Percentiles rank a stretch among this genome's conserved stretches.
These are phyloP conservation scores for Amphiduros pacificus DNA, from an alignment of 2,888 invertebrate species.

Conservation along the genomic window DNA sequence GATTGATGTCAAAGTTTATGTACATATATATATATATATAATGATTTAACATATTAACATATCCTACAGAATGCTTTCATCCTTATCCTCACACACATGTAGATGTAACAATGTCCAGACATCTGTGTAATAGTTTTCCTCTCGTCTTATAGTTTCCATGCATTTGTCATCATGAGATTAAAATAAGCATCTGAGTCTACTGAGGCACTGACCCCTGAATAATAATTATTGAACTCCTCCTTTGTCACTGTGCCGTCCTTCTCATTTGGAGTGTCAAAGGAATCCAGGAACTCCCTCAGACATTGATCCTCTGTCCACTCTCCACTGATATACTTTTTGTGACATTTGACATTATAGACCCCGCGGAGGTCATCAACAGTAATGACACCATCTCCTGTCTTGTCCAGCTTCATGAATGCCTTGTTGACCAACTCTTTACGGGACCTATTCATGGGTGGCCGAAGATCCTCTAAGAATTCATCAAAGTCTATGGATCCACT, in stretches of 20 bases:
- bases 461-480: conserved; percentile 75
- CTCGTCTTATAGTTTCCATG: conserved; percentile 71
- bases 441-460: conserved; percentile 82
- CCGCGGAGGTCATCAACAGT: conserved; percentile 58
- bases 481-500: conserved; percentile 84
- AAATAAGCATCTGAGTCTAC: conserved; percentile 94
- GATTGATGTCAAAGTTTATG: too few relatives aligned
- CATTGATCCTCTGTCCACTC: conserved; percentile 81
- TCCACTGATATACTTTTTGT: conserved; percentile 83
- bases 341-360: conserved; percentile 42
- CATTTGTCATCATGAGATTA: conserved; percentile 90
- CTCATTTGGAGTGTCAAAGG: conserved; percentile 64
- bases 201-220: conserved; percentile 88
- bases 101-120: too few relatives aligned
- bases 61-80: too few relatives aligned
- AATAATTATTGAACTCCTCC: conserved; percentile 93
- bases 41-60: neutral
- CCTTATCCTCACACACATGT: too few relatives aligned
- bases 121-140: too few relatives aligned
- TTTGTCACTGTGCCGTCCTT: conserved; percentile 51
- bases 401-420: conserved; percentile 84
- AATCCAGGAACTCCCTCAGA: conserved; percentile 76
- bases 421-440: conserved; percentile 75
- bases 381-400: conserved; percentile 77
- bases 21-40: neutral